Evolutionary conservation across 2,888 invertebrate species (phyloP).

Genomic region (Spatulosminthurus flaviceps): DNA sequence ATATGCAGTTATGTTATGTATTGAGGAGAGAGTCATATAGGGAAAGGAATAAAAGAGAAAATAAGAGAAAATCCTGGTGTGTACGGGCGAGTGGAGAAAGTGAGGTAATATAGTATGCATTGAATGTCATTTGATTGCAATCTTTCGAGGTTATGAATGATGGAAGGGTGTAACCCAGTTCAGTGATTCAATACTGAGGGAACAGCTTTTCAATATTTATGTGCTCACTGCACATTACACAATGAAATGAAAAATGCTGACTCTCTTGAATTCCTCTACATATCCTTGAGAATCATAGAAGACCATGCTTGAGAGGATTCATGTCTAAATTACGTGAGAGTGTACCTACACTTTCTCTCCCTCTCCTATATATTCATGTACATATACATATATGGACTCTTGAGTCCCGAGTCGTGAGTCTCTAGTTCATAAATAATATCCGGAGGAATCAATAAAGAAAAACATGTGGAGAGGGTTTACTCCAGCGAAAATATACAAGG

Average conservation of each 20-base stretch:
- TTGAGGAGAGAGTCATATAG: neutral
- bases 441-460: neutral
- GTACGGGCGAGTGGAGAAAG: neutral
- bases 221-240: constrained; percentile 32
- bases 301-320: constrained; percentile 29
- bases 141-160: neutral
- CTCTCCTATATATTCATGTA: no score
- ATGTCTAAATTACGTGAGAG: constrained; percentile 36
- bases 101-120: neutral
- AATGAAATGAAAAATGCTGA: constrained; percentile 43
- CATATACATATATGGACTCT: no score
- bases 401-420: neutral
- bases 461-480: neutral
- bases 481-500: neutral
- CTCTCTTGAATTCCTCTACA: neutral
- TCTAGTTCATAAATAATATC: constrained; percentile 4
- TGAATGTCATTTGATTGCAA: constrained; percentile 1
- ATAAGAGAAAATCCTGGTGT: no score
- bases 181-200: neutral
- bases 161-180: neutral
- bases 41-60: neutral
- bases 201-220: constrained; percentile 34
- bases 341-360: no score
- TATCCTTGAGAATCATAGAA: neutral
- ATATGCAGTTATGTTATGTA: no score